Percentiles rank a stretch among this genome's conserved stretches.
These are phyloP conservation scores for Athetis lepigone DNA, from an alignment of 2,888 invertebrate species.

Conservation along the genomic window DNA sequence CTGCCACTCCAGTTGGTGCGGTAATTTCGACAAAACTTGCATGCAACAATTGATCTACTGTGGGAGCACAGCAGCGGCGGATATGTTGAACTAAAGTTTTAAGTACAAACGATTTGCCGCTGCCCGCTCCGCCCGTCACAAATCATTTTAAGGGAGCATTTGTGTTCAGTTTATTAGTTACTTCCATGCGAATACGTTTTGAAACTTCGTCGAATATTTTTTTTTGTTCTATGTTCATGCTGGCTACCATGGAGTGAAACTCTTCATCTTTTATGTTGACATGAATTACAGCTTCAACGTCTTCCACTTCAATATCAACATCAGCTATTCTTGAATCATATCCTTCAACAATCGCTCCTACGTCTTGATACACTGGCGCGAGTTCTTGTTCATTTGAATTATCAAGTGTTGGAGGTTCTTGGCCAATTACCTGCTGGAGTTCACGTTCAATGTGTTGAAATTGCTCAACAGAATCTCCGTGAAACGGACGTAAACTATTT, in stretches of 20 bases:
- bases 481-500: background rate
- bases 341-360: conserved; percentile 5
- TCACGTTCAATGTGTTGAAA: conserved; percentile 7
- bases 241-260: background rate
- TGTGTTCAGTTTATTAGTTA: background rate
- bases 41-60: conserved; percentile 3
- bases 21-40: conserved; percentile 9
- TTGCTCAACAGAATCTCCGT: conserved; percentile 3
- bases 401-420: background rate
- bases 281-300: background rate
- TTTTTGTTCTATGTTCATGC: conserved; percentile 6
- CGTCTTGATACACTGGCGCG: background rate
- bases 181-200: background rate
- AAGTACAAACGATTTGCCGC: background rate
- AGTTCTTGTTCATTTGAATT: background rate
- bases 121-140: conserved; percentile 2
- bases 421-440: conserved; percentile 7
- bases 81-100: conserved; percentile 1
- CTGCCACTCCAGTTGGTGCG: conserved; percentile 2
- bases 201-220: conserved; percentile 1
- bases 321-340: conserved; percentile 14
- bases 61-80: conserved; percentile 1
- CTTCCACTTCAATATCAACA: conserved; percentile 5
- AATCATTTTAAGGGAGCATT: conserved; percentile 1
- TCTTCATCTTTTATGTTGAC: background rate